These are phyloP conservation scores for Lerista edwardsae DNA, from an alignment of 2,797 vertebrate genomes.

Conservation along the genomic window DNA sequence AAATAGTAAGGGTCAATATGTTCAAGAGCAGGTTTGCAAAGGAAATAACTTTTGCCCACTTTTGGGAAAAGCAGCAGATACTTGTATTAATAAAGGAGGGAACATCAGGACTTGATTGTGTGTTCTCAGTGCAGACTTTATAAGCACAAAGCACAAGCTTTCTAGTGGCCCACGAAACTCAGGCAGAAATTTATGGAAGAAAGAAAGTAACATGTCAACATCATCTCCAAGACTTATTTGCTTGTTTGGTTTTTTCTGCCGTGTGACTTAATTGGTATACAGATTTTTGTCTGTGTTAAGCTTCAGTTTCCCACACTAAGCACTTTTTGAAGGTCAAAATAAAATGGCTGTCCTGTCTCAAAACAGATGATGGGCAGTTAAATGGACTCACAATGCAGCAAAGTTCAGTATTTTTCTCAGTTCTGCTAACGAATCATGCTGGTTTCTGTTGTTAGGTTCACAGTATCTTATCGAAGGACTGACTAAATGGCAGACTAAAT, in stretches of 20 bases:
- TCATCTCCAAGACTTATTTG: background rate
- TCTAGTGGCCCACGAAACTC: background rate
- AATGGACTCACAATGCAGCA: slow-evolving; percentile 16
- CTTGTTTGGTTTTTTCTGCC: background rate
- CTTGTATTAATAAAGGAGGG: background rate
- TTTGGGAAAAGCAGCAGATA: background rate
- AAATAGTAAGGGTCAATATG: background rate
- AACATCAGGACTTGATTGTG: background rate
- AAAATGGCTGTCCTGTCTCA: background rate
- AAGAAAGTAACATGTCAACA: background rate
- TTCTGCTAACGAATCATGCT: slow-evolving; percentile 50
- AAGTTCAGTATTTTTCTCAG: slow-evolving; percentile 32
- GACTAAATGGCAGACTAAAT: no score
- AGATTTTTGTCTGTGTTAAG: background rate
- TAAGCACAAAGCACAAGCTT: background rate
- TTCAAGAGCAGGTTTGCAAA: background rate
- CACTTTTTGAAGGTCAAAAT: background rate
- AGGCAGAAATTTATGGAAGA: background rate
- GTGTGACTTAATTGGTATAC: background rate
- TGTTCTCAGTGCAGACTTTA: background rate
- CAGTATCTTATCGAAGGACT: slow-evolving; percentile 45
- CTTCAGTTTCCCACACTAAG: background rate
- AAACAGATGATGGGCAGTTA: background rate
- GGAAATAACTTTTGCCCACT: background rate
- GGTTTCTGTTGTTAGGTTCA: slow-evolving; percentile 42